Percentiles rank a stretch among this genome's conserved stretches.
phyloP scores from a whole-genome alignment of 1,140 invertebrate genomes.

The Drosophila jambulina region DNA sequence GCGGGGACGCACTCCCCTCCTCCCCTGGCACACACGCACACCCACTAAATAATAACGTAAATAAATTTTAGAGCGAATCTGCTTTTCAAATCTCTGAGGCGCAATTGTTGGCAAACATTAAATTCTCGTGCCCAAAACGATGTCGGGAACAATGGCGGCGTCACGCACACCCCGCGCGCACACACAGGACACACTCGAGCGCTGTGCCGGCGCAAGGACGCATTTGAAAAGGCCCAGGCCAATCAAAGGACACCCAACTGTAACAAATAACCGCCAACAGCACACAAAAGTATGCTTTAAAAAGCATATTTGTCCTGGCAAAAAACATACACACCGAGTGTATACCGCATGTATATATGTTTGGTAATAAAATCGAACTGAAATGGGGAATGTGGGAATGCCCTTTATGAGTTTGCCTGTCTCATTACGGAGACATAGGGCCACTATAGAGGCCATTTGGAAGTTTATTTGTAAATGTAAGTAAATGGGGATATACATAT shows the following conservation, averaged over 20 bases:
- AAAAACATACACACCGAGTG: neutral
- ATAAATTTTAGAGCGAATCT: slow-evolving; percentile 70
- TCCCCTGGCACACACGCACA: neutral
- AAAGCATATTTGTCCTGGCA: slow-evolving; percentile 44
- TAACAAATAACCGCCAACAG: slow-evolving; percentile 58
- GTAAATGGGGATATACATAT: neutral
- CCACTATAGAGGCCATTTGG: slow-evolving; percentile 1
- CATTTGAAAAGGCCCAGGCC: slow-evolving; percentile 56
- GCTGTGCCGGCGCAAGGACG: slow-evolving; percentile 14
- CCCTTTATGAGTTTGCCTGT: slow-evolving; percentile 8
- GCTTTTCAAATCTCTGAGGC: slow-evolving; percentile 71
- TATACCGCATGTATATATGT: neutral
- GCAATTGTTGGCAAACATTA: slow-evolving; percentile 76
- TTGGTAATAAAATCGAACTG: slow-evolving; percentile 29
- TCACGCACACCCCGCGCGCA: slow-evolving; percentile 23
- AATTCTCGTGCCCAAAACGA: slow-evolving; percentile 45
- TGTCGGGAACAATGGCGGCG: slow-evolving; percentile 19
- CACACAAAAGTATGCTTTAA: slow-evolving; percentile 63
- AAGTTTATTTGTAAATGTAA: neutral
- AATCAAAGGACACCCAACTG: slow-evolving; percentile 67
- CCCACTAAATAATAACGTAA: slow-evolving; percentile 70
- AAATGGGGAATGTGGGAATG: slow-evolving; percentile 18
- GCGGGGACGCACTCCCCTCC: no score
- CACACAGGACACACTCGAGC: neutral
- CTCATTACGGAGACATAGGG: neutral